Evolutionary conservation across 2,888 invertebrate genomes (phyloP), one percentile per base, ranked within the genome.

Genomic region (Sphaerophoria rueppellii): DNA sequence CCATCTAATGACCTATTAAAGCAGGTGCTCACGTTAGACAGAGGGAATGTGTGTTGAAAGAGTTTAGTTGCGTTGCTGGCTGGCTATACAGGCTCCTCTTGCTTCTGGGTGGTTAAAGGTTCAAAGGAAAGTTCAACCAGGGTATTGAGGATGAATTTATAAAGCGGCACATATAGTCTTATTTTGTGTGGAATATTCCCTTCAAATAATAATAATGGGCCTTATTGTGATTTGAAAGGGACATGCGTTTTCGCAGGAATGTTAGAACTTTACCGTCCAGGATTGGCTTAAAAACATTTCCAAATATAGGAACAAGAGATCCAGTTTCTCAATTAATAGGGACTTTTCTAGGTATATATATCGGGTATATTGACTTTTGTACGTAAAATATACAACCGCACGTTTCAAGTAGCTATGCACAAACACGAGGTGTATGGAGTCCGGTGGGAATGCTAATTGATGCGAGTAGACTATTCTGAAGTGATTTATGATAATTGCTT

Each of bases 401-500:
- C 11, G 24, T 57, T 24, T n/a, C 61, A 46, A 7, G 16, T 7
- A 16, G 24, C 24, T 24, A 24, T 24, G 24, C 2, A 2, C 24
- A 24, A n/a, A n/a, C n/a, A n/a, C 0, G 43, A 12, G 24, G 24
- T 6, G 40, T 37, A 40, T 40, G 24, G 37, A 14, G 11, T 55
- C 55, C 48, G 40, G 46, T 24, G 35, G 5, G 55, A 67, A 61
- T 63, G 63, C 73, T 73, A 82, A 82, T 77, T 77, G 81, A 77
- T 72, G 81, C 52, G 61, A 78, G 55, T 77, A 69, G 61, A 78
- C 73, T 77, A 50, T 57, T 52, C 55, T 4, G 35, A 63, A 82
- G 63, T 74, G 82, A 82, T 78, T 82, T 82, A 82, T 78, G 73
- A 78, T 82, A 74, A 82, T 82, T 82, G 82, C 78, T 82, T 78